These are phyloP conservation scores for Megalurothrips usitatus DNA, from an alignment of 2,888 invertebrate species.

Conservation along the genomic window DNA sequence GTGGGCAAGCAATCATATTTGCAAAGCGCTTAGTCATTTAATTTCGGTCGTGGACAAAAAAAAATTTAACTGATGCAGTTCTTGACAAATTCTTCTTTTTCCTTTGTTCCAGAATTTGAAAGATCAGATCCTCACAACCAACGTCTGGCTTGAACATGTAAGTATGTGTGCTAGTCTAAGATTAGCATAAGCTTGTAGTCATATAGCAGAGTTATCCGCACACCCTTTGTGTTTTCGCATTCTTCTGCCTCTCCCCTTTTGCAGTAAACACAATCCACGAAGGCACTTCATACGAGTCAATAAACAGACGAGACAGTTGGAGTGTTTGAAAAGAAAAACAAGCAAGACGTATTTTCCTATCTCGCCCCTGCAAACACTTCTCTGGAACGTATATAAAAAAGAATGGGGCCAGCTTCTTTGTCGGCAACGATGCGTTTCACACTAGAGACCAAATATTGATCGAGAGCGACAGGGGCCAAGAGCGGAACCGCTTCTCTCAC, in stretches of 20 bases:
- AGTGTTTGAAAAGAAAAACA: slow-evolving; percentile 9
- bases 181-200: neutral
- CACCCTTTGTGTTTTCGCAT: neutral
- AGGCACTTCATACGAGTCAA: neutral
- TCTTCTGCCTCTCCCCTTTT: neutral
- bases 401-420: too few relatives aligned
- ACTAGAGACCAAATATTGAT: too few relatives aligned
- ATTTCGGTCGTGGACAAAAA: too few relatives aligned
- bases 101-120: slow-evolving; percentile 77
- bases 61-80: neutral
- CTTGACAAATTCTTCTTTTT: slow-evolving; percentile 33
- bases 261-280: neutral
- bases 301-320: slow-evolving; percentile 10
- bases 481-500: too few relatives aligned
- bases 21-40: too few relatives aligned
- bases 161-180: slow-evolving; percentile 48
- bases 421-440: too few relatives aligned
- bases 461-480: too few relatives aligned
- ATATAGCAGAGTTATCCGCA: neutral
- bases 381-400: neutral
- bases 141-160: slow-evolving; percentile 92
- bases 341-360: neutral
- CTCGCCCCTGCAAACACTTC: neutral
- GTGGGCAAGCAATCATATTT: too few relatives aligned
- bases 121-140: slow-evolving; percentile 89